A percentile compares a stretch with the other conserved stretches of the same genome.
Evolutionary conservation across 1,140 invertebrate genomes (phyloP).

Genomic region (Aethina tumida): DNA sequence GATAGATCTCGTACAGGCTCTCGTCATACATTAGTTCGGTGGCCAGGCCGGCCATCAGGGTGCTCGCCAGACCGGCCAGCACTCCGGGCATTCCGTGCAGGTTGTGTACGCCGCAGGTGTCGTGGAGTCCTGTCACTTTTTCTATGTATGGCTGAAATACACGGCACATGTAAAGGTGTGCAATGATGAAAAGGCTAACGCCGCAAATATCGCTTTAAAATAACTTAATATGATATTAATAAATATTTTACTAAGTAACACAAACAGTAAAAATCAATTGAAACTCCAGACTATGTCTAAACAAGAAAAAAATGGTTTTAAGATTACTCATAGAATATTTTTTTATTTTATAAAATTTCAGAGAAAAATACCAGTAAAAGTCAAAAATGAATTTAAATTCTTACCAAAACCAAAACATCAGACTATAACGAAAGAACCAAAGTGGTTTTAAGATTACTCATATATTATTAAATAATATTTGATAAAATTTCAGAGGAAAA

Average conservation of each 20-base stretch:
- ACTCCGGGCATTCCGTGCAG: slow-evolving; percentile 92
- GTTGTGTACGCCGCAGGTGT: slow-evolving; percentile 94
- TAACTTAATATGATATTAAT: not conserved
- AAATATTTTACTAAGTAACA: not conserved
- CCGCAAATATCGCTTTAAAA: too few relatives aligned
- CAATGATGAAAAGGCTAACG: too few relatives aligned
- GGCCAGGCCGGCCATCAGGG: slow-evolving; percentile 64
- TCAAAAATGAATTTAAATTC: too few relatives aligned
- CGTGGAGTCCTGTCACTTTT: slow-evolving; percentile 61
- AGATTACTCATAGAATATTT: too few relatives aligned
- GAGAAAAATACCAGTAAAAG: too few relatives aligned
- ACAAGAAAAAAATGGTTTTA: too few relatives aligned
- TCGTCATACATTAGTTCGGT: slow-evolving; percentile 40
- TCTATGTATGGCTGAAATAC: slow-evolving; percentile 58
- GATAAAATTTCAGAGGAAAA: too few relatives aligned
- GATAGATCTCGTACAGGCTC: slow-evolving; percentile 49
- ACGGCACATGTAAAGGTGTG: not conserved
- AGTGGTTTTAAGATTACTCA: too few relatives aligned
- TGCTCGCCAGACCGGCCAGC: slow-evolving; percentile 69
- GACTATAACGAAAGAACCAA: too few relatives aligned
- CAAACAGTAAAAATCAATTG: slow-evolving; percentile 1
- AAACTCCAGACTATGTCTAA: not conserved
- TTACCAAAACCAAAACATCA: too few relatives aligned
- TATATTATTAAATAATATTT: too few relatives aligned
- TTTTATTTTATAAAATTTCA: too few relatives aligned